phyloP scores from a whole-genome alignment of 2,888 invertebrate species.

The Cephus pygmeus region DNA sequence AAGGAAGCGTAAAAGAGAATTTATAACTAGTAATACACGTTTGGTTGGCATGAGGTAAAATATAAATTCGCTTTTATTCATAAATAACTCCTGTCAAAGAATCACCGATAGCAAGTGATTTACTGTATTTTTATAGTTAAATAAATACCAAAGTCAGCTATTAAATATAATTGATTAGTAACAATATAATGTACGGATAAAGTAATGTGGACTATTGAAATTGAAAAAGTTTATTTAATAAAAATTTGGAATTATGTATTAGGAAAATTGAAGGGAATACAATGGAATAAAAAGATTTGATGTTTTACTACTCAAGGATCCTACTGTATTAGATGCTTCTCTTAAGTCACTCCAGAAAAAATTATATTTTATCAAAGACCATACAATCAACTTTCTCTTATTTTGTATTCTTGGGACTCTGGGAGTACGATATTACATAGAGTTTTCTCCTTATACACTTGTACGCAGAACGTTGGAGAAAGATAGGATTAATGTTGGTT shows the following conservation, averaged over 20 bases:
- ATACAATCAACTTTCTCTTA: background rate
- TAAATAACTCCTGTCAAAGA: background rate
- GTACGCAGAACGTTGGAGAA: too few species aligned
- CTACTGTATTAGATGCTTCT: background rate
- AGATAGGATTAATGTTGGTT: background rate
- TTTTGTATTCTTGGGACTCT: background rate
- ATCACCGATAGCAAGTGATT: background rate
- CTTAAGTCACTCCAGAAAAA: background rate
- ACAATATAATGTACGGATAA: background rate
- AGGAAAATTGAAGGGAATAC: background rate
- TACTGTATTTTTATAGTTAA: background rate
- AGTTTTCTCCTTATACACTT: too few species aligned
- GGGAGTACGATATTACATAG: too few species aligned
- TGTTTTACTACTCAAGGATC: background rate
- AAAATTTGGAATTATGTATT: background rate
- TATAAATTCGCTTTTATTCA: background rate
- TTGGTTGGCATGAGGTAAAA: background rate
- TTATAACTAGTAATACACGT: background rate
- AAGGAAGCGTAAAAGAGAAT: background rate
- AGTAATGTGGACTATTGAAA: background rate
- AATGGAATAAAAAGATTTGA: background rate
- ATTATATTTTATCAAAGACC: background rate
- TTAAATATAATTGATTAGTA: slow-evolving; percentile 2
- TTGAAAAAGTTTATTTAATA: background rate
- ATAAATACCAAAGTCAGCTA: slow-evolving; percentile 8